Conservation (phyloP, 2,888 invertebrate species). For the Bombylius discolor region DNA sequence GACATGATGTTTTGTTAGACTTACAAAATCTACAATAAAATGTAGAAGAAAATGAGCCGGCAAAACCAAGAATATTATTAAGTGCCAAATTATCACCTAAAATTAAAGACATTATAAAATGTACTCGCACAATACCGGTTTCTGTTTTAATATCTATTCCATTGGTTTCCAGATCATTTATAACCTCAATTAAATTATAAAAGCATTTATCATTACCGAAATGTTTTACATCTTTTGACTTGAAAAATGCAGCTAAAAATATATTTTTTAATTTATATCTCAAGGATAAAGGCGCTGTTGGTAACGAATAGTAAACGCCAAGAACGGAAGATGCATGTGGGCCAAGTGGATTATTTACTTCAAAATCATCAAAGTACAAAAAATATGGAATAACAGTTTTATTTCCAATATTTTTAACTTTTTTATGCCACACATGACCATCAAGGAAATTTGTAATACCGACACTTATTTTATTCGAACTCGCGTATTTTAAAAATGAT, state of each 20-base stretch:
- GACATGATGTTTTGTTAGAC: neutral
- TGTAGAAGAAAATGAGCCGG: neutral
- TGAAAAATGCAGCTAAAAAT: neutral
- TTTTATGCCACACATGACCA: neutral
- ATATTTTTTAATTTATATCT: neutral
- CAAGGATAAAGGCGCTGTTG: neutral
- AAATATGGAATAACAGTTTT: conserved; percentile 2
- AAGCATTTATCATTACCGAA: neutral
- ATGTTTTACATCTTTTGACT: neutral
- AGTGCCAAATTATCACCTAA: neutral
- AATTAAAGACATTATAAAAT: neutral
- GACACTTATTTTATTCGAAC: neutral
- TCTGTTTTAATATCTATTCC: neutral
- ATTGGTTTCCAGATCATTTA: neutral
- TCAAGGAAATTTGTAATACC: conserved; percentile 1
- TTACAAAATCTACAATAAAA: conserved; percentile 2
- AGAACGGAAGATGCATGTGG: neutral
- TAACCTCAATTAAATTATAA: neutral
- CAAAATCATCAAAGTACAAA: conserved; percentile 7
- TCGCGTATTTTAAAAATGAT: neutral
- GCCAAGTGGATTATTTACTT: conserved; percentile 10
- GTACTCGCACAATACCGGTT: neutral
- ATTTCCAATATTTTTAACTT: neutral
- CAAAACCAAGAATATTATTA: conserved; percentile 1
- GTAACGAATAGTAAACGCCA: neutral